phyloP scores from a whole-genome alignment of 1,140 invertebrate species.

The Mya arenaria region DNA sequence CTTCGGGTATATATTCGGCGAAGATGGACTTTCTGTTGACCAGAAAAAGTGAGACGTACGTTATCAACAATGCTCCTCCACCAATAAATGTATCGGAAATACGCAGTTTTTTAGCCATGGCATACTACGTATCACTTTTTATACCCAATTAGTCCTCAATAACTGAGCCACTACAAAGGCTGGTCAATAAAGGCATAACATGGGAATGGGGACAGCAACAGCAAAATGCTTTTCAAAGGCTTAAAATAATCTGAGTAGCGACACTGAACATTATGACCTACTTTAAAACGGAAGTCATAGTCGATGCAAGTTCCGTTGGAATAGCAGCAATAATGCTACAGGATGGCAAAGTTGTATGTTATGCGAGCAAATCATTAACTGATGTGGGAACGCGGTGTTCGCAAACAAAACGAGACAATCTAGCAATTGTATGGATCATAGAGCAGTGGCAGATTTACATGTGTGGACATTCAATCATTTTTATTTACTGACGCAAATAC shows the following conservation, averaged over 20 bases:
- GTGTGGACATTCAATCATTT: no score
- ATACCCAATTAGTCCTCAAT: not conserved
- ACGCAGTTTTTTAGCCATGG: slow-evolving; percentile 64
- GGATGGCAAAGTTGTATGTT: not conserved
- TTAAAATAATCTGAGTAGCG: not conserved
- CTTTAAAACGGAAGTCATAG: not conserved
- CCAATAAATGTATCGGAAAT: slow-evolving; percentile 52
- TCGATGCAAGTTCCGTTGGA: not conserved
- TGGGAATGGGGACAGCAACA: not conserved
- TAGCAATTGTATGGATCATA: no score
- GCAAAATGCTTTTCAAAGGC: not conserved
- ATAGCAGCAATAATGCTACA: not conserved
- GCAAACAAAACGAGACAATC: no score
- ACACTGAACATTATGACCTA: not conserved
- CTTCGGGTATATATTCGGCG: slow-evolving; percentile 59
- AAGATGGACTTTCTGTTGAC: slow-evolving; percentile 36
- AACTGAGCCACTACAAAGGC: not conserved
- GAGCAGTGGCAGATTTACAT: no score
- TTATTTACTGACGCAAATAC: no score
- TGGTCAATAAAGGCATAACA: not conserved
- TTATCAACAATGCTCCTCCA: not conserved
- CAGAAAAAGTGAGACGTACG: slow-evolving; percentile 43
- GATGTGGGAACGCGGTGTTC: no score
- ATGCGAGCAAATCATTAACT: no score
- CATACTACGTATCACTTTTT: not conserved